phyloP scores from a whole-genome alignment of 2,888 invertebrate genomes.

The Drosophila maculinotata region DNA sequence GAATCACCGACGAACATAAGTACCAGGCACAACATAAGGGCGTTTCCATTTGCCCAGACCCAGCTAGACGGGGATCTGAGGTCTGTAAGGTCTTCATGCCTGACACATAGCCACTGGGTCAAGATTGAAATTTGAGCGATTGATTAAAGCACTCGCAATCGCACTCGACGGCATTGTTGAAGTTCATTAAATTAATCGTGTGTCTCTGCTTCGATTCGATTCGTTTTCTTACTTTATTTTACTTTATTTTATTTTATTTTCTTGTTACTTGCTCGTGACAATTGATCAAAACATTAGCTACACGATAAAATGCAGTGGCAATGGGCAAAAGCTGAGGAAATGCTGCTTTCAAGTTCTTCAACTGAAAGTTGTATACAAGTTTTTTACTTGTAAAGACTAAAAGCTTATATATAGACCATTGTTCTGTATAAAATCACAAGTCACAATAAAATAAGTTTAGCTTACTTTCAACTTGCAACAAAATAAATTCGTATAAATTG shows the following conservation, averaged over 20 bases:
- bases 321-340: constrained; percentile 17
- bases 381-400: not conserved
- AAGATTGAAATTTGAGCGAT: constrained; percentile 75
- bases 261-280: constrained; percentile 48
- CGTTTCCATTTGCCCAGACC: constrained; percentile 42
- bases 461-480: too few species aligned
- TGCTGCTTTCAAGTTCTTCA: not conserved
- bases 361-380: constrained; percentile 1
- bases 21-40: constrained; percentile 39
- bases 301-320: constrained; percentile 24
- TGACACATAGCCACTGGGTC: constrained; percentile 61
- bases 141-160: constrained; percentile 62
- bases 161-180: constrained; percentile 27
- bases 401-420: too few species aligned
- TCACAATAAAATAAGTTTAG: not conserved
- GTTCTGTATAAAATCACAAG: too few species aligned
- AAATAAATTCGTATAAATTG: too few species aligned
- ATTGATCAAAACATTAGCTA: constrained; percentile 42
- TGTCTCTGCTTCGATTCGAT: constrained; percentile 47
- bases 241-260: constrained; percentile 4
- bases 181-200: constrained; percentile 67
- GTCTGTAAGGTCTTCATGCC: constrained; percentile 12
- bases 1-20: constrained; percentile 21
- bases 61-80: not conserved
- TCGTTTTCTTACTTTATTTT: constrained; percentile 33